Evolutionary conservation across 2,797 vertebrate species (phyloP), one percentile per base, ranked within the genome.

Genomic region (Bradypodion ventrale): DNA sequence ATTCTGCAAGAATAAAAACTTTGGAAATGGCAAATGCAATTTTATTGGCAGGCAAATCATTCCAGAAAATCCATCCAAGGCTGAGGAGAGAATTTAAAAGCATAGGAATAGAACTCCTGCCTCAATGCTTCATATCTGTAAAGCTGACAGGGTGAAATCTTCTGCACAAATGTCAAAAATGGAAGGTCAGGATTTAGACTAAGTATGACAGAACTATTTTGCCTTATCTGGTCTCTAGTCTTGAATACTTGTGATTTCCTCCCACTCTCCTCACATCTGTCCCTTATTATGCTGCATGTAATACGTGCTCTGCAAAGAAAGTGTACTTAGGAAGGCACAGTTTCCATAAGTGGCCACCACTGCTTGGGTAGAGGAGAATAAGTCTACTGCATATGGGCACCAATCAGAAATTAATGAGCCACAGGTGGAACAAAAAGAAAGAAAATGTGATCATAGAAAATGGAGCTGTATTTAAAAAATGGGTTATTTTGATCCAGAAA

Each of bases 21-120:
- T 78, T 1, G 1, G 62, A 27, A 7, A 42, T n/a, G 35, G 32
- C 3, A 42, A 68, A 27, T 2, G 32, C 2, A 42, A 15, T 49
- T 0, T 23, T 66, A 69, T 78, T 10, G 25, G 35, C 83, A 56
- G 27, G 27, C 27, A 15, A 68, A 72, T 1, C 78, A 19, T 25
- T 7, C 10, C 62, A 29, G 3, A 59, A 84, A 79, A 35, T 21
- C 62, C 16, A 35, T 62, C n/a, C 46, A n/a, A 37, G 3, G n/a
- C 42, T 75, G 60, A 15, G 73, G 4, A 49, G 85, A 12, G 49
- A 81, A 88, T 5, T 75, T 82, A 52, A 42, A 78, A 49, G 4
- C 0, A 2, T 44, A 80, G 73, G 52, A 76, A 8, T 13, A 1
- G 7, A 46, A 23, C 0, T 82, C 1, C 16, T 7, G 0, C 1